Base-by-base conservation (phyloP, 2,113 vertebrate genomes). In the Stomatorhinus ivindoensis region DNA sequence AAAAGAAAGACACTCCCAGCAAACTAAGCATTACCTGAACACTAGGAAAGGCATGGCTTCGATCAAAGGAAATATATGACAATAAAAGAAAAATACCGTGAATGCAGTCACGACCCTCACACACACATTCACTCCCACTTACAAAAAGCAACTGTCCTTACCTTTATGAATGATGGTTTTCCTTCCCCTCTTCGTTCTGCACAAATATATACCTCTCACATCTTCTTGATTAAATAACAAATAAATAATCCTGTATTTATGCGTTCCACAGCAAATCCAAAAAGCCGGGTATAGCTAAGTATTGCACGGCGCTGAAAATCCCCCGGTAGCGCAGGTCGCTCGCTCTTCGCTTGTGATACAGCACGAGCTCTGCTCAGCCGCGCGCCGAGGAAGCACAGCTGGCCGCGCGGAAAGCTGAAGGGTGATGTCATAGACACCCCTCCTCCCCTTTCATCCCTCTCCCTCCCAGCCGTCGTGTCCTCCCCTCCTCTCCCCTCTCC, bases 351-450 rank as follows among this genome's bases (percentile, higher is more conserved):
- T 93, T 93, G 93, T 92, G 92, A 90, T 92, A 90, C 94, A 91
- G 93, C 93, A 94, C 91, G 92, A 94, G 93, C 94, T 93, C 93
- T 94, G 92, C 93, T 94, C 92, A 94, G 93, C 91, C 94, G 92
- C 94, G 93, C 93, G 94, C 93, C 92, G 93, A 95, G 93, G 92
- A 93, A 92, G 90, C 92, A 89, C 91, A 94, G 94, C 93, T 92
- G 93, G 94, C 92, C 92, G 93, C 91, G 92, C 91, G 91, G 84
- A 92, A 93, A 86, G 92, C 92, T 92, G 93, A 92, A 92, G 92
- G 92, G 95, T 95, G 95, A 95, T 95, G 95, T 95, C 95, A 95
- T 95, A 94, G 93, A 89, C 91, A 47, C 76, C 89, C 89, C 88
- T 50, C 89, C 85, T 65, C 27, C 42, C 19, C 86, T 55, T 42